Evolutionary conservation across 2,113 vertebrate genomes (phyloP).

Genomic region (Chloropsis cyanopogon): DNA sequence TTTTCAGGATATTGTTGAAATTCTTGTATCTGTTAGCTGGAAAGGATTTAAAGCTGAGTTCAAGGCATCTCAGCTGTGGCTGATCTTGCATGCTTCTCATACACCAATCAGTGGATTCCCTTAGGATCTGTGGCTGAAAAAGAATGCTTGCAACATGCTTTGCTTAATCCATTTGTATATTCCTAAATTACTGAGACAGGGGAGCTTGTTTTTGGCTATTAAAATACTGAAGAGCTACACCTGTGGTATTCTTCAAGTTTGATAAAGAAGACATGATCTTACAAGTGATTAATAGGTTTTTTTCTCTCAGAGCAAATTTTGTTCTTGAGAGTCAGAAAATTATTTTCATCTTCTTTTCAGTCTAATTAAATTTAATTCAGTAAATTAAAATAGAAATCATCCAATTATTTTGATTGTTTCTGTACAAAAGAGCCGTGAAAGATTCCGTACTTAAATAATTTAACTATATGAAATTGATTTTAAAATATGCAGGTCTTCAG

Average conservation of each 20-base stretch:
- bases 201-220: background rate
- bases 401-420: background rate
- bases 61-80: background rate
- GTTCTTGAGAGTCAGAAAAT: background rate
- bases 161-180: background rate
- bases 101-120: background rate
- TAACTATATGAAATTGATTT: background rate
- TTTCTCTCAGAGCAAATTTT: background rate
- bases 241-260: background rate
- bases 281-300: background rate
- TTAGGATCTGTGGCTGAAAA: background rate
- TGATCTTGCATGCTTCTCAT: background rate
- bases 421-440: background rate
- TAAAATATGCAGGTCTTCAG: background rate
- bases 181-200: background rate
- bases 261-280: background rate
- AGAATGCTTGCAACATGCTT: background rate
- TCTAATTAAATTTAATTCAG: background rate
- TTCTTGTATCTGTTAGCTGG: background rate
- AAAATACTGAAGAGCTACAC: background rate
- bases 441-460: background rate
- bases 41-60: background rate
- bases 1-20: background rate
- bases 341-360: background rate
- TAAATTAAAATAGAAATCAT: conserved; percentile 29